phyloP scores from a whole-genome alignment of 2,888 invertebrate species.

The Allophyes oxyacanthae region DNA sequence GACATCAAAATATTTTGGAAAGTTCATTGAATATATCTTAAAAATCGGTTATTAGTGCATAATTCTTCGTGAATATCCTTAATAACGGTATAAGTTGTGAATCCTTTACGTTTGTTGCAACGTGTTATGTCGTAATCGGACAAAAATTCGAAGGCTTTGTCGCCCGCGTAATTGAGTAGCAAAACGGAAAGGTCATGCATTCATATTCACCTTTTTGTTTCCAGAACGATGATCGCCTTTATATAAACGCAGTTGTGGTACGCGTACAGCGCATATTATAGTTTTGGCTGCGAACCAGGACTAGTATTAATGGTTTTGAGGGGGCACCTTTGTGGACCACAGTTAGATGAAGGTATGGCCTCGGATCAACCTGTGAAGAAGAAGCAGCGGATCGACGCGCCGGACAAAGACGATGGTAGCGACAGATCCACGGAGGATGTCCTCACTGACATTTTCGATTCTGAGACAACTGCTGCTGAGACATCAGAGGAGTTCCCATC shows the following conservation, averaged over 20 bases:
- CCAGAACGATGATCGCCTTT: constrained; percentile 72
- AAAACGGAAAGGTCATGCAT: constrained; percentile 87
- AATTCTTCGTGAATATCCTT: constrained; percentile 50
- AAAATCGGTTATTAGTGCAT: constrained; percentile 51
- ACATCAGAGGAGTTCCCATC: constrained; percentile 80
- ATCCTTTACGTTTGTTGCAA: constrained; percentile 28
- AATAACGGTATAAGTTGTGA: constrained; percentile 35
- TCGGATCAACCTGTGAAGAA: constrained; percentile 96
- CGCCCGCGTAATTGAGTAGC: constrained; percentile 89
- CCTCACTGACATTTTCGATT: constrained; percentile 80
- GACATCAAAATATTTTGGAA: constrained; percentile 90
- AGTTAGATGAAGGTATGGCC: constrained; percentile 91
- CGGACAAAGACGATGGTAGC: constrained; percentile 88
- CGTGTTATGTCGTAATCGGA: constrained; percentile 40
- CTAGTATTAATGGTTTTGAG: constrained; percentile 91
- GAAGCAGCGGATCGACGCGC: constrained; percentile 93
- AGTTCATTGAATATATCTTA: constrained; percentile 75
- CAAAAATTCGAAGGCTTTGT: constrained; percentile 80
- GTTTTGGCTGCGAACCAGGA: constrained; percentile 47
- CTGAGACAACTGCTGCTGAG: constrained; percentile 79
- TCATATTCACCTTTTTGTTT: constrained; percentile 81
- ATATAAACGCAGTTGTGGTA: constrained; percentile 57
- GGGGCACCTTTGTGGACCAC: constrained; percentile 87
- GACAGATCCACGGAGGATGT: constrained; percentile 87
- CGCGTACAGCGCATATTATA: constrained; percentile 54